Evolutionary conservation across 1,140 invertebrate genomes (phyloP).

Genomic region (Gryllus bimaculatus): DNA sequence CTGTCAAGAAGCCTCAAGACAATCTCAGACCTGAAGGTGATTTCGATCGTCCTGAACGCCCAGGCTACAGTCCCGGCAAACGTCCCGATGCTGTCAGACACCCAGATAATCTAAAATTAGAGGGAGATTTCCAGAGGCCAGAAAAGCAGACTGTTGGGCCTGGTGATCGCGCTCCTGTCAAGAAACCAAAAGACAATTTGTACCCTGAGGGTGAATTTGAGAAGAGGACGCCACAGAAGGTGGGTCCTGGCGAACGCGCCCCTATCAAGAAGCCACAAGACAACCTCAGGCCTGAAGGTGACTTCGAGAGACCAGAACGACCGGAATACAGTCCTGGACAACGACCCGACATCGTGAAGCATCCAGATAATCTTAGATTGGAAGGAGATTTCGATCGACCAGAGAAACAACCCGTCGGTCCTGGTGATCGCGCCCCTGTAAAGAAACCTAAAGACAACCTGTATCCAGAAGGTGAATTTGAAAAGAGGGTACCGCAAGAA

Average conservation of each 20-base stretch:
- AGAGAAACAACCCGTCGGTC: constrained; percentile 31
- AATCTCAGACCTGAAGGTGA: constrained; percentile 31
- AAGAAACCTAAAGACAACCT: constrained; percentile 37
- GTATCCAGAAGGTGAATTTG: constrained; percentile 38
- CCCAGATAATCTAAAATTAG: constrained; percentile 44
- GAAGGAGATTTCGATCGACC: constrained; percentile 36
- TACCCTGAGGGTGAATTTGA: constrained; percentile 36
- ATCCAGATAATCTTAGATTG: constrained; percentile 37
- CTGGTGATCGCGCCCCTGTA: constrained; percentile 31
- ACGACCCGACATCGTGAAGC: constrained; percentile 35
- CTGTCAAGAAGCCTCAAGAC: constrained; percentile 15
- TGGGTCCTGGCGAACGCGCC: constrained; percentile 39
- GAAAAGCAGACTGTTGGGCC: constrained; percentile 28
- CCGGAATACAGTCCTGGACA: constrained; percentile 45
- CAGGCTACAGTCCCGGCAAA: constrained; percentile 37
- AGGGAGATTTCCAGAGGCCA: constrained; percentile 41
- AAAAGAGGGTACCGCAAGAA: constrained; percentile 24
- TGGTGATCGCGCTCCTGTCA: constrained; percentile 28
- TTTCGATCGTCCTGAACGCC: constrained; percentile 37
- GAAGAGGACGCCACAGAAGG: constrained; percentile 48
- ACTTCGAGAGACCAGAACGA: constrained; percentile 45
- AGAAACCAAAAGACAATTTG: constrained; percentile 36
- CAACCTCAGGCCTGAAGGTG: constrained; percentile 42
- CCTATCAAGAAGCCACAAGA: constrained; percentile 39
- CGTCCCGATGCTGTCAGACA: constrained; percentile 39